Evolutionary conservation across 2,888 invertebrate species (phyloP), one percentile per base, ranked within the genome.

Genomic region (Mesoligia furuncula): DNA sequence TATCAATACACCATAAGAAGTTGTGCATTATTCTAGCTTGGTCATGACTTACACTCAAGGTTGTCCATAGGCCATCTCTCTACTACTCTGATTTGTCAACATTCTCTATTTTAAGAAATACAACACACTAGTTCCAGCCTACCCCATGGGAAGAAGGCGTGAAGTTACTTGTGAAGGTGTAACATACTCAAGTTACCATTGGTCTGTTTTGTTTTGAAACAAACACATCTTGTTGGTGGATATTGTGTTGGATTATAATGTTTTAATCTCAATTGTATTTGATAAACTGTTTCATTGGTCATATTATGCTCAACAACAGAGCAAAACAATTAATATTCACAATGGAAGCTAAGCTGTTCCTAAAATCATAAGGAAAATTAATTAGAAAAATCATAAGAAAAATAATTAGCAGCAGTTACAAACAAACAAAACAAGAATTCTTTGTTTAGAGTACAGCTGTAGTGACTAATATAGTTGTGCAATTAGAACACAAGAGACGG

Each of bases 391-490:
- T 61, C 15, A 5, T 42, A 59, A 17, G 36, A 24, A 71, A 67
- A 62, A 27, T 51, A n/a, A n/a, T 7, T 36, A 75, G 31, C 73
- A 80, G 75, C 83, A 76, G 80, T 45, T 83, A 51, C 57, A 65
- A 69, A 51, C 57, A 65, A 69, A 54, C 36, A 61, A 62, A 65
- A 42, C 36, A 24, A 39, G 3, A 57, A 61, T 31, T 61, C 17
- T 45, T 80, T 73, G 57, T 82, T 36, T 62, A 27, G 15, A 20
- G 20, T 48, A 57, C 45, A 68, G 69, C 48, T 72, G 45, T 79
- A 62, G 45, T 79, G 73, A 79, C 61, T 62, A 79, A 78, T 61
- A 67, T 61, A 67, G 73, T 73, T 73, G 79, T 79, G 74, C 54
- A 74, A 67, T 62, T 67, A 79, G 15, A 73, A n/a, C 42, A 31